phyloP scores from a whole-genome alignment of 1,140 invertebrate species.

The Drosophila arizonae region DNA sequence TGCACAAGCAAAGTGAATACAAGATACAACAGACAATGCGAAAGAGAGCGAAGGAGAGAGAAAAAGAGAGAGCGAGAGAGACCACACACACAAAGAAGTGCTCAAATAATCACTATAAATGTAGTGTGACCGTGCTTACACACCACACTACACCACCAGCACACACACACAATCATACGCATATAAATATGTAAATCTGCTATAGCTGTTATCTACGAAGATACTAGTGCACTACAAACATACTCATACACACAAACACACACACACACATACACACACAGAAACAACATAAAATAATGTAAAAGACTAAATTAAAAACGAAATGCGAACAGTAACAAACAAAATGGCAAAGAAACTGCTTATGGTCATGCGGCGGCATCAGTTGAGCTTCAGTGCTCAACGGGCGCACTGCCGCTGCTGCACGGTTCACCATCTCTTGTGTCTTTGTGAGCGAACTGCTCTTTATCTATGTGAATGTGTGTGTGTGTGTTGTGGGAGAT shows the following conservation, averaged over 20 bases:
- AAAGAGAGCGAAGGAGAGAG: not conserved
- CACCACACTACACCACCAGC: not conserved
- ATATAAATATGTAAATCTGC: conserved; percentile 66
- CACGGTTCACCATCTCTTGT: conserved; percentile 9
- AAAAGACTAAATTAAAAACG: conserved; percentile 63
- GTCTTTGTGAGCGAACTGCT: conserved; percentile 6
- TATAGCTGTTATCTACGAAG: conserved; percentile 65
- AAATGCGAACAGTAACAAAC: conserved; percentile 62
- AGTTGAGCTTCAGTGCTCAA: conserved; percentile 74
- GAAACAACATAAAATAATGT: conserved; percentile 13
- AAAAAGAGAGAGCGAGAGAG: not conserved
- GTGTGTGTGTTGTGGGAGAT: conserved; percentile 13
- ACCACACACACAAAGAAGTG: conserved; percentile 35
- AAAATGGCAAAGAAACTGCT: conserved; percentile 76
- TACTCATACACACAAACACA: not conserved
- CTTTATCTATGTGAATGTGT: not conserved
- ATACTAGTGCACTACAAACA: conserved; percentile 42
- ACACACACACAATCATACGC: not conserved
- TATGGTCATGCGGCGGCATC: conserved; percentile 73
- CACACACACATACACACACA: not conserved
- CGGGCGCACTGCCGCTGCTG: conserved; percentile 48
- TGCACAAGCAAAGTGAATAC: conserved; percentile 45
- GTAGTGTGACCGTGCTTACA: conserved; percentile 40
- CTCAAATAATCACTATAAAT: conserved; percentile 50
- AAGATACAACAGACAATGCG: not conserved